Conservation (phyloP, 2,888 invertebrate genomes). For the Nineta flava region DNA sequence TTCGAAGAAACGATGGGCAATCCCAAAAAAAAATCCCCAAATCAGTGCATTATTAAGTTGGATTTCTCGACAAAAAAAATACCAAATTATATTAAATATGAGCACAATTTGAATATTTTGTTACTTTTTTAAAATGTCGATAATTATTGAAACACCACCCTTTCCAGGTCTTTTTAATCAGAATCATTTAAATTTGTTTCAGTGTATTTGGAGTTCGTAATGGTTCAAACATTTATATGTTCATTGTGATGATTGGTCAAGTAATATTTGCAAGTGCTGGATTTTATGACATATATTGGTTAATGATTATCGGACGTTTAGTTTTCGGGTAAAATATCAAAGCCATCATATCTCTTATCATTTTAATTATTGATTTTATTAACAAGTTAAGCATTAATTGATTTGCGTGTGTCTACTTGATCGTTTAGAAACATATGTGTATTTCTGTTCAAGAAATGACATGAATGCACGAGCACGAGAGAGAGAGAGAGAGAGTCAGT, state of each 20-base stretch:
- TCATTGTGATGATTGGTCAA: conserved; percentile 76
- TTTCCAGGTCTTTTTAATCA: neutral
- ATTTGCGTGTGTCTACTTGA: neutral
- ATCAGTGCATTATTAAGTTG: too few relatives aligned
- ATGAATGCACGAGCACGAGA: too few relatives aligned
- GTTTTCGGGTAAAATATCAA: conserved; percentile 64
- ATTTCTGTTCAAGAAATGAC: conserved; percentile 2
- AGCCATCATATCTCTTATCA: neutral
- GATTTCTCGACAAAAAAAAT: too few relatives aligned
- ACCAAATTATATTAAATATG: too few relatives aligned
- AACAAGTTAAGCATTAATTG: neutral
- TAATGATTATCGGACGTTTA: conserved; percentile 87
- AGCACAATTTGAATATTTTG: too few relatives aligned
- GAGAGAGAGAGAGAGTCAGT: too few relatives aligned
- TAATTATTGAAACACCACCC: neutral
- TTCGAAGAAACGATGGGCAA: too few relatives aligned
- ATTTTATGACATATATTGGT: conserved; percentile 58
- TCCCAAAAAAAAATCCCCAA: too few relatives aligned
- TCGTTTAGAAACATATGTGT: conserved; percentile 5
- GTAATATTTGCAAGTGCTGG: conserved; percentile 76
- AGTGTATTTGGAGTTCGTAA: conserved; percentile 85
- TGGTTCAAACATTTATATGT: conserved; percentile 83
- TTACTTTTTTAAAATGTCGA: conserved; percentile 2
- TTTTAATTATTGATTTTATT: conserved; percentile 6
- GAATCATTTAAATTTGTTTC: conserved; percentile 20